Percentiles rank a stretch among this genome's conserved stretches.
Conservation (phyloP, 37 sponge, comb jelly and placozoan species). For the Ephydatia muelleri region DNA sequence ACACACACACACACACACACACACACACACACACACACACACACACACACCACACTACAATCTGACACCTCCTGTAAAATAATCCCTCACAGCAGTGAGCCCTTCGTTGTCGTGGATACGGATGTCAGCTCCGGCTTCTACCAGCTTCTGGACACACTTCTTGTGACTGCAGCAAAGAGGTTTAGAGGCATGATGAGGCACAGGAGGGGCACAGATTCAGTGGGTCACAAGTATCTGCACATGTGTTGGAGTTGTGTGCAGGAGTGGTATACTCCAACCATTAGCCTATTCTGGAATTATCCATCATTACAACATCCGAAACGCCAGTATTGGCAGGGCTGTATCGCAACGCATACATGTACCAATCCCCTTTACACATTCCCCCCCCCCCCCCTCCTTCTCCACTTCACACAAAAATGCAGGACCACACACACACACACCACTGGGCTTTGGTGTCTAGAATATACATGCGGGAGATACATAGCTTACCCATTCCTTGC, state of each 20-base stretch:
- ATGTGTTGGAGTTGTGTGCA: not conserved
- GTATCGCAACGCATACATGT: too few species aligned
- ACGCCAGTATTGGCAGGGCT: too few species aligned
- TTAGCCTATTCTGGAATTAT: not conserved
- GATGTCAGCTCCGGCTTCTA: constrained; percentile 90
- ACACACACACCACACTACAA: not conserved
- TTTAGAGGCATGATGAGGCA: too few species aligned
- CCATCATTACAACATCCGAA: not conserved
- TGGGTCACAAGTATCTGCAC: not conserved
- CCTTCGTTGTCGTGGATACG: constrained; percentile 79
- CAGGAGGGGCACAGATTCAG: not conserved
- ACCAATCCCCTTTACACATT: too few species aligned
- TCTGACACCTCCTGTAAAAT: not conserved
- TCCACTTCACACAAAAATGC: too few species aligned
- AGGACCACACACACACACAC: too few species aligned
- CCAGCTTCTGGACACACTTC: constrained; percentile 84
- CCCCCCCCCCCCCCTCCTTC: too few species aligned
- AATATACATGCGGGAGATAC: not conserved
- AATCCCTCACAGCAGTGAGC: constrained; percentile 75
- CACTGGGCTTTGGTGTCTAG: too few species aligned
- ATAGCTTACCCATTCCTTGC: constrained; percentile 84
- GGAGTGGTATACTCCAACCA: not conserved
- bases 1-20: not conserved
- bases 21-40: not conserved
- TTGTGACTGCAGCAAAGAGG: constrained; percentile 55